Evolutionary conservation across 1,140 invertebrate species (phyloP).

Genomic region (Dolichoris vasculosae): DNA sequence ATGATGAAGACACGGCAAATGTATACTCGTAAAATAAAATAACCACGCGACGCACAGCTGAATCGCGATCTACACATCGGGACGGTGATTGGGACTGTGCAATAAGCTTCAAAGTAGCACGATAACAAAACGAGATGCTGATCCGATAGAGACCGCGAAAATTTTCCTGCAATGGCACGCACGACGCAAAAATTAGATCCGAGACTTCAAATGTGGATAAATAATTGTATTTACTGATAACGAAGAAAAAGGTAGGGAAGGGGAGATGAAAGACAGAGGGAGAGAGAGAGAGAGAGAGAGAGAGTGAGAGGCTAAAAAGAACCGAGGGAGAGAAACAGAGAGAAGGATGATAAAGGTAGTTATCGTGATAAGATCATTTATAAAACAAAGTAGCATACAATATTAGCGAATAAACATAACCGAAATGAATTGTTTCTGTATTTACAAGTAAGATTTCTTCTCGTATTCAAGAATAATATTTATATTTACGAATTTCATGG

Average conservation of each 20-base stretch:
- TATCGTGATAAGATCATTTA: not conserved
- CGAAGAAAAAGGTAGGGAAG: not conserved
- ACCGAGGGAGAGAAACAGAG: slow-evolving; percentile 5
- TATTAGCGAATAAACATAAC: no score
- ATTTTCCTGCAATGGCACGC: not conserved
- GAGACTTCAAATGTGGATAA: not conserved
- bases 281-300: slow-evolving; percentile 28
- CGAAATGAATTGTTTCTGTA: not conserved
- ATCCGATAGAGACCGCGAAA: not conserved
- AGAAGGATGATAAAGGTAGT: not conserved
- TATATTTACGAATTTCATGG: not conserved
- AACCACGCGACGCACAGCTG: not conserved
- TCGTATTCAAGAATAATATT: not conserved
- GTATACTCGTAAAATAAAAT: not conserved
- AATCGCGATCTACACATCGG: not conserved
- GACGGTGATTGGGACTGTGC: not conserved
- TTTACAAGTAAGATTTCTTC: not conserved
- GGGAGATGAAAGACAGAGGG: not conserved
- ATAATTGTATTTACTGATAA: not conserved
- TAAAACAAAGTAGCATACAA: no score
- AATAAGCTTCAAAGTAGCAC: not conserved
- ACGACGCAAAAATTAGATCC: not conserved
- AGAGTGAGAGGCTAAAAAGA: no score
- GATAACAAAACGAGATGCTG: slow-evolving; percentile 1
- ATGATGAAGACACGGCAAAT: no score